phyloP scores from a whole-genome alignment of 2,113 vertebrate genomes.

The Microcebus murinus region DNA sequence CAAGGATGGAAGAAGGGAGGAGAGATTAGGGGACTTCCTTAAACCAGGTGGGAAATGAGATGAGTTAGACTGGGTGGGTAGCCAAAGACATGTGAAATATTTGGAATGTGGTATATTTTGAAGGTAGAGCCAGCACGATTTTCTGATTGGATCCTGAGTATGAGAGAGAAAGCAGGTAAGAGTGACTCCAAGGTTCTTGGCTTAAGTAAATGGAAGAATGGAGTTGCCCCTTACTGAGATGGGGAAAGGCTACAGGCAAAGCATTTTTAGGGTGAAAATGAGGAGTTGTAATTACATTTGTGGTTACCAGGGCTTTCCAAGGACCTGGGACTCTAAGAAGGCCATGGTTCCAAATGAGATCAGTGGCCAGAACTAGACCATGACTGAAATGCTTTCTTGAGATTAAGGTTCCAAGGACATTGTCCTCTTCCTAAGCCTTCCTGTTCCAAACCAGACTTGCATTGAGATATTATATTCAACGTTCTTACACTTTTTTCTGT shows the following conservation, averaged over 20 bases:
- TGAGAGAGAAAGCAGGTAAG: not conserved
- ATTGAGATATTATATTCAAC: not conserved
- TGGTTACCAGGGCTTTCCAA: not conserved
- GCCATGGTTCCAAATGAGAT: not conserved
- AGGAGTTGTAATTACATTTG: not conserved
- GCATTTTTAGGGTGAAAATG: not conserved
- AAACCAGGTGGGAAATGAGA: not conserved
- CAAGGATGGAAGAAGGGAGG: not conserved
- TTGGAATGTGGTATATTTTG: not conserved
- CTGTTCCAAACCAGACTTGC: not conserved
- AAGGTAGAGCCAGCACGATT: not conserved
- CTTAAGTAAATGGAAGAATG: not conserved
- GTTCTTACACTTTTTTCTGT: not conserved
- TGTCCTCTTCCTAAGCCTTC: not conserved
- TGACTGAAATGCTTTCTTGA: not conserved
- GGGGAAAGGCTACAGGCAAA: not conserved
- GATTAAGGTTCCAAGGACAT: not conserved
- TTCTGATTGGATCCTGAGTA: not conserved
- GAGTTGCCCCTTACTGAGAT: not conserved
- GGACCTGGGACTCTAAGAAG: not conserved
- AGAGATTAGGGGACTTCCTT: not conserved
- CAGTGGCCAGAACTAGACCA: not conserved
- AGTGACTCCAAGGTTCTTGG: not conserved
- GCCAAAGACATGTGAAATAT: not conserved
- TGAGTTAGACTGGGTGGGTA: not conserved